Evolutionary conservation across 2,797 vertebrate genomes (phyloP), one percentile per base, ranked within the genome.

Genomic region (Neostethus bicornis): DNA sequence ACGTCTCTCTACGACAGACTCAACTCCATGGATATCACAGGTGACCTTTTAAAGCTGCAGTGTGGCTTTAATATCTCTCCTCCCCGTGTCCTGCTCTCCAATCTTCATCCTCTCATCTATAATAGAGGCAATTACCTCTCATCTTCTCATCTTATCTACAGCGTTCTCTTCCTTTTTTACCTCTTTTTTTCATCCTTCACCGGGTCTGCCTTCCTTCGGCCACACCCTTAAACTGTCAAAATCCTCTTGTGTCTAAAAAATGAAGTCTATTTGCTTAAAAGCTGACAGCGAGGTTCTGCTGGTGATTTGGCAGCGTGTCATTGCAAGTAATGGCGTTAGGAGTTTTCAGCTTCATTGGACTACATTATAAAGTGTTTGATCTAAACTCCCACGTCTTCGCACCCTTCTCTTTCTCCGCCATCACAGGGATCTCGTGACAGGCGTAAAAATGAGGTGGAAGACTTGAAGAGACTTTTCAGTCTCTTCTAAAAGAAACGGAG

Each of bases 301-400:
- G 78, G 77, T 79, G 83, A 83, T 84, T 86, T 83, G 85, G 79
- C 50, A 78, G 81, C 78, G 72, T 86, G 84, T 87, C 88, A 87
- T 87, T 75, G 78, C 46, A 63, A 74, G 70, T 87, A 87, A 88
- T 90, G 70, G 79, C 48, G 70, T 77, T 84, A 85, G 77, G 79
- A 70, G 63, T 85, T 83, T 70, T 72, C 75, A 38, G 66, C 62
- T 79, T 84, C 73, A 81, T 79, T 84, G 81, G 75, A 71, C 79
- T 82, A 82, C 69, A 89, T 89, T 84, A 86, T 87, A 80, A 85
- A 84, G 71, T 82, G 78, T 89, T 88, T 90, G 85, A 90, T 90
- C 84, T 87, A 69, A 65, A 77, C 32, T 23, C 68, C 65, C 51
- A 62, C 73, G 75, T 52, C 75, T 83, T 76, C 83, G 76, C 62